Conservation (phyloP, 2,888 invertebrate genomes). For the Ephialtes manifestator region DNA sequence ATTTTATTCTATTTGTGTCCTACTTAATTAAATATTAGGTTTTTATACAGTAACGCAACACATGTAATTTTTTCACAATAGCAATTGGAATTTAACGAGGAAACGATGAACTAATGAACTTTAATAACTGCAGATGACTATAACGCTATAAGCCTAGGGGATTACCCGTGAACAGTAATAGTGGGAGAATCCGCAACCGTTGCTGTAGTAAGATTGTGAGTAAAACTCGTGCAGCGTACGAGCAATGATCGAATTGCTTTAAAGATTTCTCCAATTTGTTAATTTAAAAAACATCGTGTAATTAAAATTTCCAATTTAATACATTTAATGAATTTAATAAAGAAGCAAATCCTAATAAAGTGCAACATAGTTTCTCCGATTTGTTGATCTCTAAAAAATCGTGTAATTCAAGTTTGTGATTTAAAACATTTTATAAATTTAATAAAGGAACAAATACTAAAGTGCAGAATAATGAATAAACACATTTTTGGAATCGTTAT, state of each 20-base stretch:
- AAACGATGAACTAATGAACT: background rate
- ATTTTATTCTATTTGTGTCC: too few relatives aligned
- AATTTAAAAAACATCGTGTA: background rate
- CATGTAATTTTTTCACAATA: too few relatives aligned
- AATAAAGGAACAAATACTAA: background rate
- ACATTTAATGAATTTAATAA: background rate
- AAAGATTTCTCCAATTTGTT: background rate
- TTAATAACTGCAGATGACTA: background rate
- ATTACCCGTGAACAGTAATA: background rate
- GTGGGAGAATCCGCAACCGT: background rate
- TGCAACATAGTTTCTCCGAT: background rate
- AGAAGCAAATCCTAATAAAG: background rate
- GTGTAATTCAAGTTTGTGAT: background rate
- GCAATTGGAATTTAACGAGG: background rate
- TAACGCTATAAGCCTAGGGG: background rate
- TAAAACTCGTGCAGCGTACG: background rate
- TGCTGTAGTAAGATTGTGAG: conserved; percentile 2
- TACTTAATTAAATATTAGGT: too few relatives aligned
- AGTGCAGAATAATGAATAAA: background rate
- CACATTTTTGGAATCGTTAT: conserved; percentile 2
- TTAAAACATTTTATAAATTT: background rate
- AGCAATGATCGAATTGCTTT: background rate
- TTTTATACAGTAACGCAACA: too few relatives aligned
- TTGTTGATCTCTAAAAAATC: background rate
- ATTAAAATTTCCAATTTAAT: background rate